Base-by-base conservation (phyloP, 2,113 vertebrate genomes). In the Casuarius casuarius region DNA sequence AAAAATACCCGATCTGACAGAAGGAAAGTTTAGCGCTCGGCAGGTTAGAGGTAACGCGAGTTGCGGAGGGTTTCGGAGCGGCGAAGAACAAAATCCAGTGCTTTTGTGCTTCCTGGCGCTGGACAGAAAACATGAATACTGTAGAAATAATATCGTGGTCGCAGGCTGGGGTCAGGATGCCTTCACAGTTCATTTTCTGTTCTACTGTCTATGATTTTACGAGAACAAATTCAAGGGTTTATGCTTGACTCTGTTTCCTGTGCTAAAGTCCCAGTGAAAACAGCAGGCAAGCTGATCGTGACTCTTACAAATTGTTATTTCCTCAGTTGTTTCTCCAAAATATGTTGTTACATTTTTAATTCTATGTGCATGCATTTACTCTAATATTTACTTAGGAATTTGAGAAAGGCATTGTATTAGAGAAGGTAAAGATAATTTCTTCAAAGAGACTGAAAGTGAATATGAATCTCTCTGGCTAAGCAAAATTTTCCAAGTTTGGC, bases 171-270 rank as follows among this genome's bases (percentile, higher is more conserved):
- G 3, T 26, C 23, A 10, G 61, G 56, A 4, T 2, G 58, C 26
- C 62, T 42, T 58, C 28, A 4, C 16, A 1, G 21, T 49, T 52
- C 80, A 40, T 29, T 7, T 7, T 10, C 44, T 56, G 29, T 68
- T 75, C 71, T 54, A 20, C 48, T 23, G 22, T 40, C 56, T 3
- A 4, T 2, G 67, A 20, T 70, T 68, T 15, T 38, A 9, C n/a
- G 10, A 10, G 44, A 29, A 16, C 33, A 35, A 44, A 42, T 3
- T 0, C 4, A 0, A 3, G 0, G 0, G 5, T n/a, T 59, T 48
- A 15, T 46, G 42, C 26, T 28, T 0, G 0, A 21, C 19, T 62
- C 18, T 48, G 5, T 68, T 46, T 44, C 79, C 82, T 20, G 14
- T 44, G 21, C 83, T 10, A 40, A 84, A 70, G n/a, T 68, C 79